phyloP scores from a whole-genome alignment of 2,797 vertebrate genomes.

The Remorina albescens region DNA sequence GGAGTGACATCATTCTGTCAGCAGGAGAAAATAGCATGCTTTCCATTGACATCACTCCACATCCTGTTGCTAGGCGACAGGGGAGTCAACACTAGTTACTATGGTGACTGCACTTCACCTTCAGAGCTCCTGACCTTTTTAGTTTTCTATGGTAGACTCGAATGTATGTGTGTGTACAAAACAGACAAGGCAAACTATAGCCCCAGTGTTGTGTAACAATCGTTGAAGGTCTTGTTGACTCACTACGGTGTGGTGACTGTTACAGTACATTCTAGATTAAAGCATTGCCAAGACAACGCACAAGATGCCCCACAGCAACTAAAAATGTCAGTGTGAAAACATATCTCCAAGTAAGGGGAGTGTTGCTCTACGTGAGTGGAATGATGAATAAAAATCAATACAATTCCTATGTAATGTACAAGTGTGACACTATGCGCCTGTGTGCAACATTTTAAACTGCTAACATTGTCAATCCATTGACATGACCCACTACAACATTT shows the following conservation, averaged over 20 bases:
- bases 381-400: slow-evolving; percentile 3
- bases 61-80: slow-evolving; percentile 84
- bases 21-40: slow-evolving; percentile 79
- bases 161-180: slow-evolving; percentile 32
- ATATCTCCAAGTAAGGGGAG: background rate
- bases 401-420: background rate
- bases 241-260: slow-evolving; percentile 46
- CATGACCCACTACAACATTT: background rate
- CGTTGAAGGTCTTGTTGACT: slow-evolving; percentile 65
- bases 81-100: slow-evolving; percentile 84
- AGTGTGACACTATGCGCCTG: background rate
- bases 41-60: slow-evolving; percentile 85
- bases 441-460: slow-evolving; percentile 2
- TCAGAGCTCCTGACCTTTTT: slow-evolving; percentile 81
- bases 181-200: slow-evolving; percentile 30
- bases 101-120: slow-evolving; percentile 83
- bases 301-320: slow-evolving; percentile 5
- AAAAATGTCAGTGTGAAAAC: slow-evolving; percentile 1
- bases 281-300: slow-evolving; percentile 11
- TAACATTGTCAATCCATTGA: background rate
- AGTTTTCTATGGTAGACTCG: slow-evolving; percentile 52
- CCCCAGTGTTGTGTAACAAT: slow-evolving; percentile 66
- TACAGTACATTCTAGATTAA: slow-evolving; percentile 36
- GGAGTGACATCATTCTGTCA: slow-evolving; percentile 78
- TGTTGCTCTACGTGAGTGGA: background rate